Percentiles rank a stretch among this genome's conserved stretches.
phyloP scores from a whole-genome alignment of 2,113 vertebrate genomes.

The Eira barbara region DNA sequence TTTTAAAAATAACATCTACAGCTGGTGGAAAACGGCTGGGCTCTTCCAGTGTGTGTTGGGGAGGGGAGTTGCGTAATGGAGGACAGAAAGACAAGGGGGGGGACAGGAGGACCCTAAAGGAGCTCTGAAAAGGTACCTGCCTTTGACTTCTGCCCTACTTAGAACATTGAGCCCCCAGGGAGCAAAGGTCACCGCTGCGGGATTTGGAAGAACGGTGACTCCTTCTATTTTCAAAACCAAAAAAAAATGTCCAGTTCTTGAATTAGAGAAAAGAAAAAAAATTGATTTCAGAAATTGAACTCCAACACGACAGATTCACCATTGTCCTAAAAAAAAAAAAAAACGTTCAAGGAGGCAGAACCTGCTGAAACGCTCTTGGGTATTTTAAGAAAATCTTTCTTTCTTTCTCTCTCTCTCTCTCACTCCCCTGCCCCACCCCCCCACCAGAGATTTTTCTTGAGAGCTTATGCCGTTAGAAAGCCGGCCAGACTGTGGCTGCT shows the following conservation, averaged over 20 bases:
- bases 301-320: neutral
- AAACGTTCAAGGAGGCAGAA: neutral
- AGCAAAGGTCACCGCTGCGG: neutral
- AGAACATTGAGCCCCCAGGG: neutral
- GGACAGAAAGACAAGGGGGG: neutral
- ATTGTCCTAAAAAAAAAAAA: neutral
- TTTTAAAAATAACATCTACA: constrained; percentile 77
- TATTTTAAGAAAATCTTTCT: neutral
- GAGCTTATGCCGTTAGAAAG: constrained; percentile 68
- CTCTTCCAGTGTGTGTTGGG: neutral
- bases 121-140: neutral
- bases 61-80: neutral
- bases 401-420: constrained; percentile 37
- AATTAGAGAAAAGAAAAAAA: neutral
- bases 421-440: neutral
- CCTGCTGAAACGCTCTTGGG: neutral
- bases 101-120: too few relatives aligned
- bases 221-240: neutral
- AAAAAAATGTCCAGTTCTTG: neutral
- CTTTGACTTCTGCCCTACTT: neutral
- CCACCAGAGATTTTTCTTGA: constrained; percentile 62
- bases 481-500: neutral
- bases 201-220: neutral
- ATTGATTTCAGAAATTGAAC: neutral
- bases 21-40: constrained; percentile 61